Conservation (phyloP, 1,140 invertebrate species). For the Lasaia peninsularis region DNA sequence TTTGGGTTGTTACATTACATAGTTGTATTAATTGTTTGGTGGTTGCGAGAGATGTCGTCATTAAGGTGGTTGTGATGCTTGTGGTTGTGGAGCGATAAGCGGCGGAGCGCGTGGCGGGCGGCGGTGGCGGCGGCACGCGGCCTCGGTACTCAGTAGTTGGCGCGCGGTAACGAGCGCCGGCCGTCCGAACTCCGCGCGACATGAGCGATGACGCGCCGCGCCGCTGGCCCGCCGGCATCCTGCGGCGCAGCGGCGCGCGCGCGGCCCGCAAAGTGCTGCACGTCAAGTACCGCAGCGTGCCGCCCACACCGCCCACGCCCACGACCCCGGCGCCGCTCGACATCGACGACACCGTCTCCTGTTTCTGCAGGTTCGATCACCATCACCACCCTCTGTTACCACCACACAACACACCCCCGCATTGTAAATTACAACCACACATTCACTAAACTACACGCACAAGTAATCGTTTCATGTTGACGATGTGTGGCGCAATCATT, state of each 20-base stretch:
- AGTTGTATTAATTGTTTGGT: no score
- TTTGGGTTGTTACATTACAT: no score
- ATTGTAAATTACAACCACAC: no score
- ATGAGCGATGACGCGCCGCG: constrained; percentile 43
- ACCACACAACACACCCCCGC: not conserved
- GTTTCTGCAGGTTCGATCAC: constrained; percentile 83
- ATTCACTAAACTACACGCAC: no score
- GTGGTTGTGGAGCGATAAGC: constrained; percentile 11
- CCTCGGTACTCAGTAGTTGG: constrained; percentile 23
- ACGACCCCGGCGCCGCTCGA: constrained; percentile 76
- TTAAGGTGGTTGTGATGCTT: not conserved
- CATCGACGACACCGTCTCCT: constrained; percentile 84
- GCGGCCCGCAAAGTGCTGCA: constrained; percentile 60
- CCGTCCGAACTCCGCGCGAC: constrained; percentile 19
- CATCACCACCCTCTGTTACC: not conserved
- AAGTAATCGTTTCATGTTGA: no score
- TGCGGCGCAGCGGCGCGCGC: constrained; percentile 56
- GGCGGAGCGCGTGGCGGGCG: constrained; percentile 28
- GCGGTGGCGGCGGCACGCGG: constrained; percentile 39
- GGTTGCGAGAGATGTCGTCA: not conserved
- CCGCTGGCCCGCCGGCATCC: constrained; percentile 63
- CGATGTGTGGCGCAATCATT: no score
- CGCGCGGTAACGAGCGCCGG: constrained; percentile 45
- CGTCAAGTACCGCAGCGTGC: constrained; percentile 70
- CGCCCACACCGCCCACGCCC: constrained; percentile 28